phyloP scores from a whole-genome alignment of 2,797 vertebrate species.

The Decapterus maruadsi region DNA sequence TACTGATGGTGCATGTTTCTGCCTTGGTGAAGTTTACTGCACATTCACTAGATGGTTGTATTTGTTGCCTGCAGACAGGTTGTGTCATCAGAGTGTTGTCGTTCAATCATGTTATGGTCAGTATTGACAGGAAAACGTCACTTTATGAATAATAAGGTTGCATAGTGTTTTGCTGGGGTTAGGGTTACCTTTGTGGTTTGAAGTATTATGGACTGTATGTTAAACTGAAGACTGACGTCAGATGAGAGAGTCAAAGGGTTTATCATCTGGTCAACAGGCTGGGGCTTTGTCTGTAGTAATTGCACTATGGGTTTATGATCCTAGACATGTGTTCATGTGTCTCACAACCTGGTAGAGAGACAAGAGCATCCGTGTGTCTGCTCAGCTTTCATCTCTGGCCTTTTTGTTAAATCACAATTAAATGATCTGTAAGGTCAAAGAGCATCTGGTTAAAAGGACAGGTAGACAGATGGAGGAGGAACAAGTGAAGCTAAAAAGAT shows the following conservation, averaged over 20 bases:
- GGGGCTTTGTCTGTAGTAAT: slow-evolving; percentile 23
- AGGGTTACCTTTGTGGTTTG: not conserved
- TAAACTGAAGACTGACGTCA: slow-evolving; percentile 18
- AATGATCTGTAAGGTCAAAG: not conserved
- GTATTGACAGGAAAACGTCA: not conserved
- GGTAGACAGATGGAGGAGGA: too few species aligned
- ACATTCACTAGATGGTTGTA: slow-evolving; percentile 1
- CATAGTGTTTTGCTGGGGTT: not conserved
- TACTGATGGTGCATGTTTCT: not conserved
- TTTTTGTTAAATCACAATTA: not conserved
- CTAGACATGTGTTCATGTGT: not conserved
- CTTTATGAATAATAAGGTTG: not conserved
- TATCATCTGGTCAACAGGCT: slow-evolving; percentile 43
- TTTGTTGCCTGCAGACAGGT: slow-evolving; percentile 8
- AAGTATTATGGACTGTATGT: not conserved
- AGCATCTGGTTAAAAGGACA: not conserved
- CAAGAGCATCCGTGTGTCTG: not conserved
- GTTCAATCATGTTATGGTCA: not conserved
- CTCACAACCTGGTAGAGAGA: not conserved
- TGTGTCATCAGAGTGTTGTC: not conserved
- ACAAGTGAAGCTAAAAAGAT: not conserved
- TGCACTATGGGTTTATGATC: not conserved
- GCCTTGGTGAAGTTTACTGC: not conserved
- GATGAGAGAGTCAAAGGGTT: slow-evolving; percentile 45
- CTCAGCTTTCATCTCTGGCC: slow-evolving; percentile 2